These are phyloP conservation scores for Catajapyx aquilonaris DNA, from an alignment of 1,140 invertebrate species.

Conservation along the genomic window DNA sequence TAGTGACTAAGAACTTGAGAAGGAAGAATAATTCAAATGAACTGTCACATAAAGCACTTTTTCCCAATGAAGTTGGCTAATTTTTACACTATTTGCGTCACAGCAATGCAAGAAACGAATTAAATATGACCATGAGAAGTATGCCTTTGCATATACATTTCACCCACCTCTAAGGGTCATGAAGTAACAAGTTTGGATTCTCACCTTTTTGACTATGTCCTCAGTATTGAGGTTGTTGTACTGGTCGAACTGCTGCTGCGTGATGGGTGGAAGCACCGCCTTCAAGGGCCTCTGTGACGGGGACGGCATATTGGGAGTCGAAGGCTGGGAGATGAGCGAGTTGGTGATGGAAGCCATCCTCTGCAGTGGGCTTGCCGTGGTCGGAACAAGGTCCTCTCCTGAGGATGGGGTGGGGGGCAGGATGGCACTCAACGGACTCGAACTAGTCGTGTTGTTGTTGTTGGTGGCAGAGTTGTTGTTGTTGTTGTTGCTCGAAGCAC, in stretches of 20 bases:
- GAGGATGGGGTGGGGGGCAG: conserved; percentile 54
- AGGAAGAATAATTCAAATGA: too few relatives aligned
- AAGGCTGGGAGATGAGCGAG: conserved; percentile 77
- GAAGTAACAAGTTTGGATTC: too few relatives aligned
- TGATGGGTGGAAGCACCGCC: conserved; percentile 90
- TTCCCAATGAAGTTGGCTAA: too few relatives aligned
- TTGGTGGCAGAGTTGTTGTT: neutral
- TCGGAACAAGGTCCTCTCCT: conserved; percentile 46
- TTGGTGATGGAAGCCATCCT: conserved; percentile 96
- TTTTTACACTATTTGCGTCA: too few relatives aligned
- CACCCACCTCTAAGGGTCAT: too few relatives aligned
- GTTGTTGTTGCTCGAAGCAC: too few relatives aligned
- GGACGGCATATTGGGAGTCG: conserved; percentile 49
- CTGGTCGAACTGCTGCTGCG: conserved; percentile 95
- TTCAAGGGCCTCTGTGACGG: conserved; percentile 70
- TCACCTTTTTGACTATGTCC: conserved; percentile 84
- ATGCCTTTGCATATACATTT: too few relatives aligned
- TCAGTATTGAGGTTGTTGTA: conserved; percentile 97
- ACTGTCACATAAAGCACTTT: too few relatives aligned
- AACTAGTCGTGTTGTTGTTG: neutral
- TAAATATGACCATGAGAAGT: too few relatives aligned
- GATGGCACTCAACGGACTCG: conserved; percentile 26
- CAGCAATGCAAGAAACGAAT: too few relatives aligned
- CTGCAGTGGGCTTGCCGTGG: conserved; percentile 76
- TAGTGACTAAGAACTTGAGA: too few relatives aligned